A percentile compares a stretch with the other conserved stretches of the same genome.
These are phyloP conservation scores for Hippolais icterina DNA, from an alignment of 2,113 vertebrate species.

Conservation along the genomic window DNA sequence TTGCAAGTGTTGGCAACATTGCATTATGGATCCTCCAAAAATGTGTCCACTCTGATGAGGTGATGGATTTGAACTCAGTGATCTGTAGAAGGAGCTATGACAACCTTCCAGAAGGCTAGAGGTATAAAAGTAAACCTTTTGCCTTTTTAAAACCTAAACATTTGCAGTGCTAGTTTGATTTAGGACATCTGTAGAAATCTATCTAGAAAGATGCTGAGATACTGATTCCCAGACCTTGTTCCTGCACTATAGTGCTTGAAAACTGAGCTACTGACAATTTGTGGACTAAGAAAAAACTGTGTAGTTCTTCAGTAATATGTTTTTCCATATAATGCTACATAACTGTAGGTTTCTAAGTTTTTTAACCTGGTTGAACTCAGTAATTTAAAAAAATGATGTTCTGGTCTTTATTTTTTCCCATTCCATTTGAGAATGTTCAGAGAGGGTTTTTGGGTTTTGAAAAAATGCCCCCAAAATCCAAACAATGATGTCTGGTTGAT, in stretches of 20 bases:
- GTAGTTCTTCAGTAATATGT: not conserved
- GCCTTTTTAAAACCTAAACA: not conserved
- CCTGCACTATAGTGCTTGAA: not conserved
- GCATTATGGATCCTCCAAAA: not conserved
- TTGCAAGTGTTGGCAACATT: not conserved
- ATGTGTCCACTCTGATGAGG: not conserved
- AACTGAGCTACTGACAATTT: not conserved
- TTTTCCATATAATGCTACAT: not conserved
- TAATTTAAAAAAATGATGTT: not conserved
- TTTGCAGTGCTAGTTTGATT: not conserved
- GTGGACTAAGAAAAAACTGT: not conserved
- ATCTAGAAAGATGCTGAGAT: not conserved
- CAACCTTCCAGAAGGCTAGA: not conserved
- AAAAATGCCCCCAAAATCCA: not conserved
- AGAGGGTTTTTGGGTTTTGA: not conserved
- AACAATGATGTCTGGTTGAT: not conserved
- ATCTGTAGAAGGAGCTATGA: not conserved
- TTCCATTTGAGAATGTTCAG: not conserved
- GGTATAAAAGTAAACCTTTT: not conserved
- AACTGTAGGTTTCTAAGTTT: not conserved
- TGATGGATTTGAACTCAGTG: not conserved
- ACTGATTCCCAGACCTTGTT: not conserved
- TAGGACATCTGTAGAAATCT: not conserved
- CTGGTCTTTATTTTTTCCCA: not conserved
- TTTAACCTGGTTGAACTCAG: not conserved